Base-by-base conservation (phyloP, 2,797 vertebrate genomes). In the Rhinogobio ventralis region DNA sequence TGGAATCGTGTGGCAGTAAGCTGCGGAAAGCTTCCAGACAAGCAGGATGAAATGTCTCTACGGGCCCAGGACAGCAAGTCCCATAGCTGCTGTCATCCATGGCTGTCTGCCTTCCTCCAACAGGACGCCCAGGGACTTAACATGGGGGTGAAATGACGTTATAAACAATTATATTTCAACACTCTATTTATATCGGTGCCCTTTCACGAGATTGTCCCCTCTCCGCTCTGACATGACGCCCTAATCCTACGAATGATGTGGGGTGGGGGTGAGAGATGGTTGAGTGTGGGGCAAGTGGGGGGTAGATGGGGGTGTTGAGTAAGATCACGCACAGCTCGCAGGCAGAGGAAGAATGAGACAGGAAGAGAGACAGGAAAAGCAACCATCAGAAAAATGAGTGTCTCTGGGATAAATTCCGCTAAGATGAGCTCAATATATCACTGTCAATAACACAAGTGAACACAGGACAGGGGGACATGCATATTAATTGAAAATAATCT, bases 401-500 rank as follows among this genome's bases (percentile, higher is more conserved):
- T 96, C 95, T 96, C 93, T 94, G 94, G 95, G 94, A 96, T 95
- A 96, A 96, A 97, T 96, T 96, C 92, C 91, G 93, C 93, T 94
- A 90, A 95, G 96, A 97, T 97, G 93, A 97, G 96, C 95, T 96
- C 96, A 96, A 97, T 99, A 97, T 95, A 97, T 99, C 98, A 99
- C 95, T 94, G 97, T 97, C 98, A 97, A 96, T 97, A 96, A 95
- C 91, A 88, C 94, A 89, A 92, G 96, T 94, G 94, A 96, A 96
- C 93, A 95, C 94, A 92, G 93, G 92, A 89, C 94, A 72, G 95
- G 94, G 94, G 96, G 94, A 96, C 97, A 97, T 97, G 96, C 97
- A 99, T 98, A 98, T 99, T 98, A 98, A 99, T 98, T 97, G 97
- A 98, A 99, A 98, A 97, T 97, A 98, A 98, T 97, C 96, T 96